Evolutionary conservation across 2,888 invertebrate species (phyloP).

Genomic region (Colostygia pectinataria): DNA sequence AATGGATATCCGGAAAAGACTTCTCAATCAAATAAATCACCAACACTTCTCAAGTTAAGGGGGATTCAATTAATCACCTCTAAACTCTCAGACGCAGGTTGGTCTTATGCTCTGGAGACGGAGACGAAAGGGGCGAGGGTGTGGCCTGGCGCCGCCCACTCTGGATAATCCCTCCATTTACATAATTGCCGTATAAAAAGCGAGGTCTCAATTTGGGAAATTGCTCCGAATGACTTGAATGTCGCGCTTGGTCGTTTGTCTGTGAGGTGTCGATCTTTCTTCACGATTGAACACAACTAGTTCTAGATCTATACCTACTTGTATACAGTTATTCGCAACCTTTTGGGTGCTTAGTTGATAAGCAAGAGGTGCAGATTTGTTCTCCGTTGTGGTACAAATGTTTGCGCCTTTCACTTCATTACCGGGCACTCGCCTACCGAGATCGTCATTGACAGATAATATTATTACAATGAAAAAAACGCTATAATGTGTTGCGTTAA

Average conservation of each 20-base stretch:
- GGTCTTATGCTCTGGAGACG: conserved; percentile 61
- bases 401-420: too few species aligned
- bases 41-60: conserved; percentile 51
- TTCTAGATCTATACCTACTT: too few species aligned
- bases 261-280: background rate
- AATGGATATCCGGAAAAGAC: conserved; percentile 63
- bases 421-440: too few species aligned
- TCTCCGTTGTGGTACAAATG: too few species aligned
- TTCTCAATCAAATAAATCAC: conserved; percentile 76
- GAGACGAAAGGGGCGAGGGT: conserved; percentile 73
- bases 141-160: conserved; percentile 75
- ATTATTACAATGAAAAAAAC: too few species aligned
- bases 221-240: conserved; percentile 74
- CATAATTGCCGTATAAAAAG: conserved; percentile 84
- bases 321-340: too few species aligned
- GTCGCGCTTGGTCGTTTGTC: conserved; percentile 40
- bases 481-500: too few species aligned
- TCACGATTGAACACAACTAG: too few species aligned
- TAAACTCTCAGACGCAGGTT: conserved; percentile 53
- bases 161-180: conserved; percentile 82
- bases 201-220: conserved; percentile 81
- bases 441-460: too few species aligned
- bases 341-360: too few species aligned
- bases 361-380: too few species aligned
- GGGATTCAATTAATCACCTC: conserved; percentile 70